Conservation (phyloP, 1,140 invertebrate species). For the Diprion similis region DNA sequence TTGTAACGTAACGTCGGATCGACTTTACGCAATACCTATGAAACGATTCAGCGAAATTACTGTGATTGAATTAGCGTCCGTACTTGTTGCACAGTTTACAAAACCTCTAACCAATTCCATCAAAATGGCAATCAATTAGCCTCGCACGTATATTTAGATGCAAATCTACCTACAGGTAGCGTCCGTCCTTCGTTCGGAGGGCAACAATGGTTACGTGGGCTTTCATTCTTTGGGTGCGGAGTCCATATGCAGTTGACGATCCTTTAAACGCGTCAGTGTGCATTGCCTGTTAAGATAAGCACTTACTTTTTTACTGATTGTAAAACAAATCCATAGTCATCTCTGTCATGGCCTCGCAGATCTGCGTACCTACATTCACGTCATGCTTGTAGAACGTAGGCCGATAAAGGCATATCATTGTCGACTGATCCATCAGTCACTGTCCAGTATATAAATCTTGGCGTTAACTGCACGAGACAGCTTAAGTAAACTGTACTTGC, state of each 20-base stretch:
- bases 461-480: too few relatives aligned
- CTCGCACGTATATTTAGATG: background rate
- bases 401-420: background rate
- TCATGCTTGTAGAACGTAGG: background rate
- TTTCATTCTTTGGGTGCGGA: background rate
- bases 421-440: background rate
- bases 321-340: background rate
- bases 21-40: background rate
- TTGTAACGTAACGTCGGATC: background rate
- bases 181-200: background rate
- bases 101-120: conserved; percentile 2
- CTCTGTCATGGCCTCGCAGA: too few relatives aligned
- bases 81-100: background rate
- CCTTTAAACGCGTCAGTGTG: background rate
- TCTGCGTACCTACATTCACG: background rate
- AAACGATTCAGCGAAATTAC: background rate
- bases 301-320: background rate
- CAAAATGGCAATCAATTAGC: background rate
- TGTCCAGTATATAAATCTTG: too few relatives aligned
- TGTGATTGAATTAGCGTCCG: background rate
- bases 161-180: background rate
- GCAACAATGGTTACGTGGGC: conserved; percentile 4
- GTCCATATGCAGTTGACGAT: background rate
- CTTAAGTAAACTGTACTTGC: too few relatives aligned
- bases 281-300: background rate